A percentile compares a stretch with the other conserved stretches of the same genome.
These are phyloP conservation scores for Macquaria australasica DNA, from an alignment of 2,113 vertebrate species.

Conservation along the genomic window DNA sequence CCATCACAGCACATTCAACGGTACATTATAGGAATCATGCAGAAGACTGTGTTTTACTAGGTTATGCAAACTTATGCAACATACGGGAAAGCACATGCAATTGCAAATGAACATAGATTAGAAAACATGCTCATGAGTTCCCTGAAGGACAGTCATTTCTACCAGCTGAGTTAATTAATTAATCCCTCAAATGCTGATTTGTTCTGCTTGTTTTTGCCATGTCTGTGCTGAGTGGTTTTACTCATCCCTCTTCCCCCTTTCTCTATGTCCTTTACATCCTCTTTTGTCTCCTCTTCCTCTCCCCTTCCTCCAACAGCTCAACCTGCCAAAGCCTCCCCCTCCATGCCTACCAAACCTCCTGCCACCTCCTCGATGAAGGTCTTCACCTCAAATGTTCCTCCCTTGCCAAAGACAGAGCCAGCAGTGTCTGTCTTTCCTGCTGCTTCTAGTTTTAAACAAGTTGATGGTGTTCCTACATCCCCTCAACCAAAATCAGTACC, in stretches of 20 bases:
- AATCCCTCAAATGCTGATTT: neutral
- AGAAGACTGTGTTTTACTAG: neutral
- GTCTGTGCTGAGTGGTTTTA: constrained; percentile 22
- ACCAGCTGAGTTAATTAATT: neutral
- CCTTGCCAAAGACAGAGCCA: neutral
- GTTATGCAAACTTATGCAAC: neutral
- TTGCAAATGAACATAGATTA: neutral
- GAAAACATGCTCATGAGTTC: neutral
- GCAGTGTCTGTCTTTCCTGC: neutral
- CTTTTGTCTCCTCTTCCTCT: neutral
- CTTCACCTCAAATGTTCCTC: constrained; percentile 19
- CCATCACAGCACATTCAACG: neutral
- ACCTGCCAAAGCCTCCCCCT: neutral
- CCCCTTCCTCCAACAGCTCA: neutral
- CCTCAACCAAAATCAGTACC: neutral
- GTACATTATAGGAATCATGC: neutral
- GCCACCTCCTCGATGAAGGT: neutral
- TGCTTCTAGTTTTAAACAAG: neutral
- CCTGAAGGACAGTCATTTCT: neutral
- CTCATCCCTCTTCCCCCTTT: no score
- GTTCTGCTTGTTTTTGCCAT: constrained; percentile 2
- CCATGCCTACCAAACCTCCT: neutral
- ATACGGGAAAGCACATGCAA: neutral
- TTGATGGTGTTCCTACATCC: neutral
- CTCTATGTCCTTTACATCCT: no score